These are phyloP conservation scores for Luehdorfia chinensis DNA, from an alignment of 1,140 invertebrate genomes.

Conservation along the genomic window DNA sequence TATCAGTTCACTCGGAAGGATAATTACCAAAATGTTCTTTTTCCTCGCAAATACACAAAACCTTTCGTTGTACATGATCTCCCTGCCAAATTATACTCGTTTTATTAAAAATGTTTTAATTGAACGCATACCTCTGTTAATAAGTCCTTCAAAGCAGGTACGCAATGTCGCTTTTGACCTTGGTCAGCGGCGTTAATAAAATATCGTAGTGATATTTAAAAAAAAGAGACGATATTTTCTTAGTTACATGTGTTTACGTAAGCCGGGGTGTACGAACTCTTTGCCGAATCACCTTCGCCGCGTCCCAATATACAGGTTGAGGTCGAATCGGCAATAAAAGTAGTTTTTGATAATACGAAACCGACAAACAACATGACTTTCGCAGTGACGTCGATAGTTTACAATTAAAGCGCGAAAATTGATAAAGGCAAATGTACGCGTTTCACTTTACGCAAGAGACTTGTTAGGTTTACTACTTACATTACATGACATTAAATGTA, in stretches of 20 bases:
- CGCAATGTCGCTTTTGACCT: slow-evolving; percentile 1
- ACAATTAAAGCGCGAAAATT: slow-evolving; percentile 1
- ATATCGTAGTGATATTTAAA: slow-evolving; percentile 16
- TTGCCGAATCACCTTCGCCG: slow-evolving; percentile 56
- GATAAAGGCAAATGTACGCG: no score
- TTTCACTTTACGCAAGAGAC: no score
- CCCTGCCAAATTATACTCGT: no score
- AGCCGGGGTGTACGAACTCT: slow-evolving; percentile 64
- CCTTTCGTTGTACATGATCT: no score
- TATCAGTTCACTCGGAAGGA: no score
- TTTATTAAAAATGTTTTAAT: no score
- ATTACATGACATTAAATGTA: no score
- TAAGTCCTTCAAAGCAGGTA: slow-evolving; percentile 2
- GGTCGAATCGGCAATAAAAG: slow-evolving; percentile 63
- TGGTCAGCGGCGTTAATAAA: slow-evolving; percentile 6
- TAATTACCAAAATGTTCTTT: no score
- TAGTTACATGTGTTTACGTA: slow-evolving; percentile 67
- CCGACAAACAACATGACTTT: slow-evolving; percentile 60
- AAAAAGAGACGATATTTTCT: slow-evolving; percentile 37
- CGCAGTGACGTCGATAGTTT: slow-evolving; percentile 15
- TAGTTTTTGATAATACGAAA: slow-evolving; percentile 59
- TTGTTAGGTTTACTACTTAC: no score
- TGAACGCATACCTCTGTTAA: not conserved
- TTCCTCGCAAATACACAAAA: no score
- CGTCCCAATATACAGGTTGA: slow-evolving; percentile 69